phyloP scores from a whole-genome alignment of 2,888 invertebrate genomes.

The Ophion ventricosus region DNA sequence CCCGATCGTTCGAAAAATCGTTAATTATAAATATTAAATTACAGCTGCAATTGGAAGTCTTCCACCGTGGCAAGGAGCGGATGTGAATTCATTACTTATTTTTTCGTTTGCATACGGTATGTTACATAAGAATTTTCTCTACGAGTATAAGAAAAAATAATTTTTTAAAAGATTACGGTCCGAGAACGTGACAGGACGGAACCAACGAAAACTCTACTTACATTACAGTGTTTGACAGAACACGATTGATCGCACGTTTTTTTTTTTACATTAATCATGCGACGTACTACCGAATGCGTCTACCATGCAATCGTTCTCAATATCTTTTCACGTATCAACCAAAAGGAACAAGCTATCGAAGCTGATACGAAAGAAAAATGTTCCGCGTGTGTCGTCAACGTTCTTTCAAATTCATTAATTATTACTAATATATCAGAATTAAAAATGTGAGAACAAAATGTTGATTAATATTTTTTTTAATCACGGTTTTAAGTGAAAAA shows the following conservation, averaged over 20 bases:
- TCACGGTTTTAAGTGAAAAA: not conserved
- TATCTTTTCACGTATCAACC: not conserved
- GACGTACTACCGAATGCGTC: conserved; percentile 32
- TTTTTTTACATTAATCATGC: conserved; percentile 39
- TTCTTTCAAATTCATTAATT: not conserved
- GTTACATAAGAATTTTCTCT: not conserved
- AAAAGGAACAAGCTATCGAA: conserved; percentile 13
- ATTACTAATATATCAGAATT: not conserved
- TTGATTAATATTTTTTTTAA: not conserved
- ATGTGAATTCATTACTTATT: conserved; percentile 36
- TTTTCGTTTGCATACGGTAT: not conserved
- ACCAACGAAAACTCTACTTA: conserved; percentile 30
- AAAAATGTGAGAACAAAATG: not conserved
- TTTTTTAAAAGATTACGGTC: not conserved
- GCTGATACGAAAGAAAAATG: conserved; percentile 2
- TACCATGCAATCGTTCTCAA: conserved; percentile 54
- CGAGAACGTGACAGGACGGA: conserved; percentile 20
- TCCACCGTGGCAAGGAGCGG: conserved; percentile 44
- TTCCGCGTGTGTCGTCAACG: conserved; percentile 7
- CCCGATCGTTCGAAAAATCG: conserved; percentile 18
- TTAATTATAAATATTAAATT: conserved; percentile 23
- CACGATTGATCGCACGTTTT: conserved; percentile 27
- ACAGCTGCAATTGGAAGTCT: conserved; percentile 36
- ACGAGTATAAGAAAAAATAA: not conserved
- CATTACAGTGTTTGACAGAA: conserved; percentile 8